A percentile compares a stretch with the other conserved stretches of the same genome.
phyloP scores from a whole-genome alignment of 2,113 vertebrate genomes.

The Chauna torquata region DNA sequence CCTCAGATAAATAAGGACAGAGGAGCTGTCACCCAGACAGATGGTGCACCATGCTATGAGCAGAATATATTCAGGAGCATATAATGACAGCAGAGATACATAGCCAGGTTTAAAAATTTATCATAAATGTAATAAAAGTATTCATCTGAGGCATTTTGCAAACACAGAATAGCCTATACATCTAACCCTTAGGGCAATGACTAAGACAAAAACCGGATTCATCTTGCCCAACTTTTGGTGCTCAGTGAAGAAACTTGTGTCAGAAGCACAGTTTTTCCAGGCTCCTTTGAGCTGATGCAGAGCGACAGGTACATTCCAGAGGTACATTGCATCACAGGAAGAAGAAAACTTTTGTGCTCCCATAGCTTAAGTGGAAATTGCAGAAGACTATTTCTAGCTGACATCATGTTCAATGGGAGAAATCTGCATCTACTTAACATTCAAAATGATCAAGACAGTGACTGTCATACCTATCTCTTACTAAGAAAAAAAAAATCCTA shows the following conservation, averaged over 20 bases:
- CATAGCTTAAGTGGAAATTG: background rate
- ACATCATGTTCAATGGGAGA: background rate
- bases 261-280: background rate
- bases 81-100: background rate
- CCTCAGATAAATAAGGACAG: background rate
- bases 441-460: background rate
- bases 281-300: background rate
- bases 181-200: background rate
- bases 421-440: background rate
- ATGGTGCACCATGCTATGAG: background rate
- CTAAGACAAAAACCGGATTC: background rate
- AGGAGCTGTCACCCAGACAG: background rate
- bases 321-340: background rate
- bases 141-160: background rate
- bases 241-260: background rate
- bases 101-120: background rate
- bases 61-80: background rate
- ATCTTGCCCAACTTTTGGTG: background rate
- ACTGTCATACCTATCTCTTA: background rate
- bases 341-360: background rate
- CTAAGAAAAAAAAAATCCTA: background rate
- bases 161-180: background rate
- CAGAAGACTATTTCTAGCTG: constrained; percentile 16
- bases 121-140: background rate
- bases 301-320: background rate